These are phyloP conservation scores for Holothuria scabra DNA, from an alignment of 53 echinoderm and acorn worm species.

Conservation along the genomic window DNA sequence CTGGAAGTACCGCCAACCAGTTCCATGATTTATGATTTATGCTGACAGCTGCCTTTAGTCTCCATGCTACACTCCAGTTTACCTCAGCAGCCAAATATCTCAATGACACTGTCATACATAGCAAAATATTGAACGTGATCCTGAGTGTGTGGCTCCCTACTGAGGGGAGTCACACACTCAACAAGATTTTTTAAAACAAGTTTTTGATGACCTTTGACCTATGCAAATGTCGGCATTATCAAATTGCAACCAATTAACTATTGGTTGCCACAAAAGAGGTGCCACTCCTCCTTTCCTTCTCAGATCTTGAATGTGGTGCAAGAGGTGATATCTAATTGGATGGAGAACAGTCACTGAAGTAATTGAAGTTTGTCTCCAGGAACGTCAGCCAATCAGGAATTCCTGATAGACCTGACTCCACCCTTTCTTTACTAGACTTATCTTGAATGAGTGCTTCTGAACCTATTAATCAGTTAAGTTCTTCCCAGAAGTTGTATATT, in stretches of 20 bases:
- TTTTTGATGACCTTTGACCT: slow-evolving; percentile 98
- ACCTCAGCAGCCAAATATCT: slow-evolving; percentile 48
- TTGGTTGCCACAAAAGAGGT: slow-evolving; percentile 64
- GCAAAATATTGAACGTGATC: slow-evolving; percentile 16
- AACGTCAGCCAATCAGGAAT: no score
- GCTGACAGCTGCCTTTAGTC: slow-evolving; percentile 22
- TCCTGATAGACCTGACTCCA: no score
- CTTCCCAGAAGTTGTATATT: no score
- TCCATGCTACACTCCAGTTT: background rate
- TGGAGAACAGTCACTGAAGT: no score
- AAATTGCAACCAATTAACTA: slow-evolving; percentile 96
- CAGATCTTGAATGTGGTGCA: no score
- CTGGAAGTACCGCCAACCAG: background rate
- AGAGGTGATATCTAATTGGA: no score
- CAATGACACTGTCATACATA: slow-evolving; percentile 60
- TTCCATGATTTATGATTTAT: slow-evolving; percentile 29
- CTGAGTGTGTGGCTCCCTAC: slow-evolving; percentile 29
- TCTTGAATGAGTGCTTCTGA: no score
- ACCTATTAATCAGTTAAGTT: no score
- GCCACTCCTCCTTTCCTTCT: slow-evolving; percentile 65
- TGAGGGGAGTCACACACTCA: slow-evolving; percentile 59
- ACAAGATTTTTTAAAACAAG: slow-evolving; percentile 95
- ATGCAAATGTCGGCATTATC: slow-evolving; percentile 94
- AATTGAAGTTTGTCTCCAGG: no score
- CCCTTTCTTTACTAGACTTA: no score